Conservation (phyloP, 2,113 vertebrate species). For the Entomyzon cyanotis region DNA sequence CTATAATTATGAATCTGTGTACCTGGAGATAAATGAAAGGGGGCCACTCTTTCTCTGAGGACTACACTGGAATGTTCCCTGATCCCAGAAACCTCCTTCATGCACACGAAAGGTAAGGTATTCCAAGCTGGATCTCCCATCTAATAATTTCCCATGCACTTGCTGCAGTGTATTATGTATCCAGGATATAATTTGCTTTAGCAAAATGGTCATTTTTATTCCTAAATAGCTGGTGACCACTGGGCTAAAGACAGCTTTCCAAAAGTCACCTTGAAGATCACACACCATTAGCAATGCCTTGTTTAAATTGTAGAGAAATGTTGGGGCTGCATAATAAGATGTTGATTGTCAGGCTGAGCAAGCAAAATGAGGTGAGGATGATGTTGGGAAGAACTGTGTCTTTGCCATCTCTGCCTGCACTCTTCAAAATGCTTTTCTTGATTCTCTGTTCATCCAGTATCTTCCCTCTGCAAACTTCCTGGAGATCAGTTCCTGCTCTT, state of each 20-base stretch:
- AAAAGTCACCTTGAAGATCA: conserved; percentile 52
- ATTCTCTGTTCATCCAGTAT: neutral
- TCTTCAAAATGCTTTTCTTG: neutral
- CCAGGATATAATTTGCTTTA: conserved; percentile 21
- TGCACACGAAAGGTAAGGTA: neutral
- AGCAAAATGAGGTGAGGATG: neutral
- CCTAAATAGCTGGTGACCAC: neutral
- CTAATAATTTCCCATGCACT: conserved; percentile 5
- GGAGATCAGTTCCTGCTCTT: neutral
- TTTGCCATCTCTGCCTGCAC: neutral
- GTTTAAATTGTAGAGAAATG: conserved; percentile 43
- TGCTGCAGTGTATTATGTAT: neutral
- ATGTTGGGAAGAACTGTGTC: neutral
- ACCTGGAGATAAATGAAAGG: neutral
- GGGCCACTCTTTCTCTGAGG: neutral
- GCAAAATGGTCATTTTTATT: conserved; percentile 48
- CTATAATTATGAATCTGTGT: neutral
- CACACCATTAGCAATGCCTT: neutral
- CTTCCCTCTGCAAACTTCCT: conserved; percentile 6
- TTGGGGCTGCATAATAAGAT: conserved; percentile 39
- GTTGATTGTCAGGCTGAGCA: conserved; percentile 30
- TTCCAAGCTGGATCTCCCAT: neutral
- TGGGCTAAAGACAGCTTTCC: conserved; percentile 12
- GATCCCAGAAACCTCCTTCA: neutral
- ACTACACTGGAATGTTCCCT: neutral